phyloP scores from a whole-genome alignment of 2,797 vertebrate genomes.

The Sebastolobus altivelis region DNA sequence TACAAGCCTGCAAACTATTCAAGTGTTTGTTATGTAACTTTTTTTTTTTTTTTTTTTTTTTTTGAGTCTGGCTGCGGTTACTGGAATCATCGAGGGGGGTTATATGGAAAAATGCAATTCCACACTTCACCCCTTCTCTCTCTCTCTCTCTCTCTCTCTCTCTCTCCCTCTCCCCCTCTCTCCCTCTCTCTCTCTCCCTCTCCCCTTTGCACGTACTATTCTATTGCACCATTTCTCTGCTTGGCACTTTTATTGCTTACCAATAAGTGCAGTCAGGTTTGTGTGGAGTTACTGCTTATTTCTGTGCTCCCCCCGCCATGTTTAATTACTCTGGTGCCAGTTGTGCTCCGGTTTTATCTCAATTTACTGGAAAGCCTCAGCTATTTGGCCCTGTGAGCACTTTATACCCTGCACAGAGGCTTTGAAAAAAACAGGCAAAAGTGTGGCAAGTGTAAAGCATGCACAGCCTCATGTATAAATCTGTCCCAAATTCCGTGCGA shows the following conservation, averaged over 20 bases:
- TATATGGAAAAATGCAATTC: conserved; percentile 59
- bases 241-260: conserved; percentile 72
- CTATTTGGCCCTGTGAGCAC: conserved; percentile 72
- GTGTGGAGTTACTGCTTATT: conserved; percentile 64
- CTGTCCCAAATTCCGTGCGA: neutral
- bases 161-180: neutral
- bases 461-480: conserved; percentile 15
- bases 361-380: conserved; percentile 85
- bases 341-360: conserved; percentile 80
- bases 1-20: conserved; percentile 38
- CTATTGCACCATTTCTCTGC: conserved; percentile 50
- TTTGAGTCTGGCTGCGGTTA: conserved; percentile 57
- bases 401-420: conserved; percentile 48
- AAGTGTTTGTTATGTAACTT: conserved; percentile 72
- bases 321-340: conserved; percentile 80
- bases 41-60: conserved; percentile 44
- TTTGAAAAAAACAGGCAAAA: conserved; percentile 48
- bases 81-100: conserved; percentile 69
- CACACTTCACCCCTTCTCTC: conserved; percentile 13
- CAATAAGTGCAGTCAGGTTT: conserved; percentile 66
- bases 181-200: neutral
- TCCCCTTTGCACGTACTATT: conserved; percentile 38
- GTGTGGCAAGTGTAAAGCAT: conserved; percentile 68
- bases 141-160: neutral
- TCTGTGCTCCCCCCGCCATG: conserved; percentile 65